Base-by-base conservation (phyloP, 2,113 vertebrate genomes). In the Ia io region DNA sequence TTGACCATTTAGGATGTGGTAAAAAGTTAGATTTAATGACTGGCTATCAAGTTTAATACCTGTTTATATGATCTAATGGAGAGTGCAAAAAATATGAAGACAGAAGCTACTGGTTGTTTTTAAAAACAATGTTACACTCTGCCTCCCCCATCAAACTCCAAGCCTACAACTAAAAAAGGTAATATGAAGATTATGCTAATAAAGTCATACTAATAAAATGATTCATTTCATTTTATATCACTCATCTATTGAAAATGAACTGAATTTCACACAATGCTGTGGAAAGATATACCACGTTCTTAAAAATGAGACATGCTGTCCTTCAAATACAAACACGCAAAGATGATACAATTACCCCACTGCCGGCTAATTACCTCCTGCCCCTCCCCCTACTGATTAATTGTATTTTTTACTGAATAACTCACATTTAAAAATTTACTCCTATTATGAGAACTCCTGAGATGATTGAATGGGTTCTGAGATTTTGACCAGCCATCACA, bases 141-240 rank as follows among this genome's bases (percentile, higher is more conserved):
- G 37, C 17, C 10, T 65, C 18, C 28, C 61, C 23, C 49, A 51
- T 25, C 44, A 93, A 88, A 88, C 44, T 77, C 20, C 17, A 92
- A 91, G 28, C 77, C 63, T 42, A 92, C 47, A 90, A 90, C 76
- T 87, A 44, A 87, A 76, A 96, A 94, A 82, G 25, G 91, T 1
- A 47, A 59, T n/a, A 86, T 37, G 40, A 95, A 90, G 78, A 86
- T 73, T 80, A 74, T 23, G 59, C 91, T 86, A 93, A 91, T 61
- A 94, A 94, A 73, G 37, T 85, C 22, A 67, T 56, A 83, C 42
- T 92, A 86, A 37, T 53, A 88, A 86, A 92, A 86, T 73, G 30
- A 85, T 22, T 67, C 10, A 63, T 63, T 91, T 95, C 70, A 78
- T 91, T 78, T 94, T 93, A 9, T n/a, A 82, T 59, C 25, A 44